A percentile compares a stretch with the other conserved stretches of the same genome.
phyloP scores from a whole-genome alignment of 1,140 invertebrate species.

The Pollicipes pollicipes region DNA sequence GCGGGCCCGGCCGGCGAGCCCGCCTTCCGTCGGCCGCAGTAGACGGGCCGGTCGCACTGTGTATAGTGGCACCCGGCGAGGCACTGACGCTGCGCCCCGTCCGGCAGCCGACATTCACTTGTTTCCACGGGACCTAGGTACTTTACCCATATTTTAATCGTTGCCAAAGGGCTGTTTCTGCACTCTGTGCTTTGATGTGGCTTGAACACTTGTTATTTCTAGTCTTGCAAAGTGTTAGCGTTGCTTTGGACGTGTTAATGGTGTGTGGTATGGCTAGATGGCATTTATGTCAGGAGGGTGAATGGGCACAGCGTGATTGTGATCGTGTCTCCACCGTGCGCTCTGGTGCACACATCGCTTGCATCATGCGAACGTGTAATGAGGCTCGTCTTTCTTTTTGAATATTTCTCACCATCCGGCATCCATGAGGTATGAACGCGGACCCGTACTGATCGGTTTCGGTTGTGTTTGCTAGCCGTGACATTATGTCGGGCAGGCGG shows the following conservation, averaged over 20 bases:
- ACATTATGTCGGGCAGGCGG: not conserved
- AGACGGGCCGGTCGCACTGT: not conserved
- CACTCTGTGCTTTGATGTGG: not conserved
- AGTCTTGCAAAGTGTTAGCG: not conserved
- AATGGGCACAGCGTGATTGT: not conserved
- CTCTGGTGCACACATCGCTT: too few relatives aligned
- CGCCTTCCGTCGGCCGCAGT: not conserved
- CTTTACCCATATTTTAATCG: not conserved
- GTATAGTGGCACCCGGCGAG: too few relatives aligned
- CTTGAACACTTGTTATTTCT: not conserved
- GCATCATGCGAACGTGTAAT: too few relatives aligned
- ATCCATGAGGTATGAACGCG: not conserved
- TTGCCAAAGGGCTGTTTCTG: constrained; percentile 1
- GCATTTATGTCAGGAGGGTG: not conserved
- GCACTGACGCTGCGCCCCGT: too few relatives aligned
- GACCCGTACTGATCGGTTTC: not conserved
- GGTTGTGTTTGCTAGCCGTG: not conserved
- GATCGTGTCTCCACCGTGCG: not conserved
- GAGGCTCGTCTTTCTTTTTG: not conserved
- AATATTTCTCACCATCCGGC: too few relatives aligned
- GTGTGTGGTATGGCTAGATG: not conserved
- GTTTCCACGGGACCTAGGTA: not conserved
- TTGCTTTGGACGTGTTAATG: not conserved
- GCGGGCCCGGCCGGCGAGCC: not conserved
- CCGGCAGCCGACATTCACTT: not conserved